Evolutionary conservation across 2,113 vertebrate species (phyloP).

Genomic region (Leptocoma aspasia): DNA sequence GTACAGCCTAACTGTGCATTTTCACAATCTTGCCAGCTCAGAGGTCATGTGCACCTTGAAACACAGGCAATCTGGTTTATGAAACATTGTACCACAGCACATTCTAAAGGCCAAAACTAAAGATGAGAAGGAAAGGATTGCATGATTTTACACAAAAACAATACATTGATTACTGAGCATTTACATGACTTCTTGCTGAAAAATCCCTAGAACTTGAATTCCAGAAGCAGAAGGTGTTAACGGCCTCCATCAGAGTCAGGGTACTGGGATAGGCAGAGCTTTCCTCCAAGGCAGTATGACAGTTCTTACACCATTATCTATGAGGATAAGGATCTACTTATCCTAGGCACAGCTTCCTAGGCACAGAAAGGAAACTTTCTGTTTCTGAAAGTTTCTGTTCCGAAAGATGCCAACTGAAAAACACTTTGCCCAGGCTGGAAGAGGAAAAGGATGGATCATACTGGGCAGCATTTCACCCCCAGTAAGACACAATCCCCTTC

Average conservation of each 20-base stretch:
- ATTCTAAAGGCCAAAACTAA: not conserved
- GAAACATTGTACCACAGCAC: not conserved
- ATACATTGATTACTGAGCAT: not conserved
- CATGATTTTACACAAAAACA: not conserved
- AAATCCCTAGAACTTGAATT: not conserved
- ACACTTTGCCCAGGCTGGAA: not conserved
- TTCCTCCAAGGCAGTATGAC: not conserved
- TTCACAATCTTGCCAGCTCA: not conserved
- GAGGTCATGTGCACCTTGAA: not conserved
- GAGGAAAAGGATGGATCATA: not conserved
- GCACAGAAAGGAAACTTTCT: not conserved
- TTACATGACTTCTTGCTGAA: not conserved
- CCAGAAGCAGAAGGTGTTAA: not conserved
- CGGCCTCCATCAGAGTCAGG: accelerated
- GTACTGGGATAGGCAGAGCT: not conserved
- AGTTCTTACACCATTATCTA: not conserved
- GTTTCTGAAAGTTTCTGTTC: no score
- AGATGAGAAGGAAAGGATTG: not conserved
- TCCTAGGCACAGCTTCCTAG: not conserved
- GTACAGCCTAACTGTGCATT: not conserved
- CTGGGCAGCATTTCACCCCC: accelerated
- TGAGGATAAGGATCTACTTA: not conserved
- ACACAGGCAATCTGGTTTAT: not conserved
- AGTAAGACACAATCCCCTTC: not conserved
- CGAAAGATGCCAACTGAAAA: not conserved